Base-by-base conservation (phyloP, 2,888 invertebrate species). In the Mythimna pallens region DNA sequence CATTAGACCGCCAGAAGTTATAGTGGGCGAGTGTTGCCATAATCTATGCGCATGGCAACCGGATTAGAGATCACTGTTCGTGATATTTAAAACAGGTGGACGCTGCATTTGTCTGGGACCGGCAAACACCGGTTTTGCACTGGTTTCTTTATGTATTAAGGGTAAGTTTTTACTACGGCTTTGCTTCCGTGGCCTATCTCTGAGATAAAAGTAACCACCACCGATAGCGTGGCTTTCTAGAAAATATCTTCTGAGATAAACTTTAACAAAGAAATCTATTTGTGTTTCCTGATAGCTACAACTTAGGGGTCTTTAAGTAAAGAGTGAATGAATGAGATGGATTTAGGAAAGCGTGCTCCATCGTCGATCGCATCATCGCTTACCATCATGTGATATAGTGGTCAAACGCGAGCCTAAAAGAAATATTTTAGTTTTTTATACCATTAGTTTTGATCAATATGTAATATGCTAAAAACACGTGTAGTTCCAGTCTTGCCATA, bases 1-100 rank as follows among this genome's bases (percentile, higher is more conserved):
- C 34, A 76, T 76, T 76, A 34, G 52, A 36, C 0, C 10, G 22
- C 57, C 2, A 36, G 3, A 59, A 65, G 54, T 20, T 25, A 30
- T 61, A 50, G 81, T 80, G 43, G 70, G 36, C 55, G 47, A 64
- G 14, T 54, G 22, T 52, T 76, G 30, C 64, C 34, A 69, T 61
- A 64, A 36, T 47, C n/a, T 74, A 2, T 30, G 20, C 12, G 30
- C 52, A 34, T 73, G 20, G 62, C 17, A 73, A 57, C 54, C 12
- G 40, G 34, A 57, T 47, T 79, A 2, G 14, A 52, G 43, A 36
- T 59, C 8, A 52, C 2, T 0, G 4, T 22, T 22, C 12, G 12
- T 47, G 36, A 36, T 78, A 40, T 47, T 76, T 47, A 36, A 7
- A 30, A 17, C 70, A 70, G 61, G 61, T 70, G 70, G 47, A 70